Evolutionary conservation across 2,797 vertebrate genomes (phyloP).

Genomic region (Vultur gryphus): DNA sequence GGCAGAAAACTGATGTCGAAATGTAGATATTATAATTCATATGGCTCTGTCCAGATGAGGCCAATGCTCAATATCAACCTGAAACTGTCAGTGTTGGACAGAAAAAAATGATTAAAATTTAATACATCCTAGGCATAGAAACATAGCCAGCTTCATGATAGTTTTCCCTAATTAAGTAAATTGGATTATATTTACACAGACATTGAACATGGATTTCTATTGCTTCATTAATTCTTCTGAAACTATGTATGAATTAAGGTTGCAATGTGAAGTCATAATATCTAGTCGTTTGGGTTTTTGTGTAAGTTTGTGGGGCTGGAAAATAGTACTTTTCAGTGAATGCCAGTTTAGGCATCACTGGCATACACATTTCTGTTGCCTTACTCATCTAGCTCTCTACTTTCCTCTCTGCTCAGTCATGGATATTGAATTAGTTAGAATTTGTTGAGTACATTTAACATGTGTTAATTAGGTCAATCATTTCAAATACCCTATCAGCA

Average conservation of each 20-base stretch:
- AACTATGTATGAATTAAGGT: neutral
- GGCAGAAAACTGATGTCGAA: neutral
- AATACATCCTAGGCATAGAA: neutral
- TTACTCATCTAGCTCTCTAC: neutral
- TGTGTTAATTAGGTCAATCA: slow-evolving; percentile 42
- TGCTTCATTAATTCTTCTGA: neutral
- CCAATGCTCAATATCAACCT: neutral
- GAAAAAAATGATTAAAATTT: neutral
- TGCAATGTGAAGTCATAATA: neutral
- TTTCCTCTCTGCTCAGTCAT: neutral
- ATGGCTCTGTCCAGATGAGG: neutral
- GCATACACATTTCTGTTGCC: neutral
- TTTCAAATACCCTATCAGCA: slow-evolving; percentile 4
- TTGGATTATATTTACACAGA: neutral
- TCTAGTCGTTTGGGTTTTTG: neutral
- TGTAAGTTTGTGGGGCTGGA: neutral
- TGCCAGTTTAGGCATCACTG: neutral
- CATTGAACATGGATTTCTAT: neutral
- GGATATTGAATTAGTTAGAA: slow-evolving; percentile 3
- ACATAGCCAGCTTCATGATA: neutral
- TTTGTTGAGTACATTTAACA: slow-evolving; percentile 21
- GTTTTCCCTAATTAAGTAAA: neutral
- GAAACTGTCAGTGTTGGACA: neutral
- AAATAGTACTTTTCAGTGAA: neutral
- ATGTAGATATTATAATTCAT: neutral